These are phyloP conservation scores for Hydraecia micacea DNA, from an alignment of 2,888 invertebrate genomes.

Conservation along the genomic window DNA sequence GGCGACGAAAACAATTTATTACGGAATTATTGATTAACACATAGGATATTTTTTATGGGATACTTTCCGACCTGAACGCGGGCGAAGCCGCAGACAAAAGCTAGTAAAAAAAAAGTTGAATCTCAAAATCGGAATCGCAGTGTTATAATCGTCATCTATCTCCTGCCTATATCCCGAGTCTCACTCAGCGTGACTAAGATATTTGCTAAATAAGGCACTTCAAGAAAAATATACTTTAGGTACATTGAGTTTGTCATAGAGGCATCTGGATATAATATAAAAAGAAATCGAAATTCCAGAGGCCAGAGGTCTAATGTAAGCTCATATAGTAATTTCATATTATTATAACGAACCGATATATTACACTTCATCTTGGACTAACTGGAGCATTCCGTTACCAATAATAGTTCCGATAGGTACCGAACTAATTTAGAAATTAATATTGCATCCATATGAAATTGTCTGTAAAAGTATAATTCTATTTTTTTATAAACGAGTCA, in stretches of 20 bases:
- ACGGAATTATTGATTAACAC: no score
- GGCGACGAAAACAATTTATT: no score
- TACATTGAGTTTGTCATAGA: background rate
- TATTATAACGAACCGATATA: slow-evolving; percentile 36
- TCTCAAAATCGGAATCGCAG: background rate
- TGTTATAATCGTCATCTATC: background rate
- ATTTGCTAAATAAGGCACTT: background rate
- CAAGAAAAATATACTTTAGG: background rate
- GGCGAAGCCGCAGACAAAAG: no score
- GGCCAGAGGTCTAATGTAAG: slow-evolving; percentile 14
- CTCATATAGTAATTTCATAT: slow-evolving; percentile 30
- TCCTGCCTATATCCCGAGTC: background rate
- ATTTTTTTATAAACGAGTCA: background rate
- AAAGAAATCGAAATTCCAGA: background rate
- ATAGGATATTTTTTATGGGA: no score
- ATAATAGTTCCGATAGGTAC: background rate
- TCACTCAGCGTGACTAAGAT: background rate
- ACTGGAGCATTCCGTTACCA: background rate
- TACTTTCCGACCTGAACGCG: no score
- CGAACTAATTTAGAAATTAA: slow-evolving; percentile 6
- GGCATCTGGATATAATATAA: background rate
- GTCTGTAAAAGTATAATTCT: background rate
- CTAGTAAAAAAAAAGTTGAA: no score
- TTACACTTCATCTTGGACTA: slow-evolving; percentile 8
- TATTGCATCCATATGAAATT: background rate